These are phyloP conservation scores for Epistrophella euchroma DNA, from an alignment of 2,888 invertebrate species.

Conservation along the genomic window DNA sequence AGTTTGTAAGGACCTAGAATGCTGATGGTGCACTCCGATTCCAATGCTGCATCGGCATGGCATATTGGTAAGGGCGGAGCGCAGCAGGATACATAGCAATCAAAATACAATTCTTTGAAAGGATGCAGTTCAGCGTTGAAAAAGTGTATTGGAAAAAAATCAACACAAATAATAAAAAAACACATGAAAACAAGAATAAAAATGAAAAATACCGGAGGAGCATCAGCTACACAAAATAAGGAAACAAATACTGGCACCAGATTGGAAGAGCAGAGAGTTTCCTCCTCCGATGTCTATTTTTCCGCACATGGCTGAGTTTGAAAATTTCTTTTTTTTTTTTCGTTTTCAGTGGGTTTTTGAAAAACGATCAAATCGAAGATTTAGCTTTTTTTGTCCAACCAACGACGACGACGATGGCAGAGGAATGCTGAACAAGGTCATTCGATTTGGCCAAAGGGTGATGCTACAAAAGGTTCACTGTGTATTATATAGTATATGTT, in stretches of 20 bases:
- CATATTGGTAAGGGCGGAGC: slow-evolving; percentile 21
- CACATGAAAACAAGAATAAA: neutral
- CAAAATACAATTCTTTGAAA: slow-evolving; percentile 64
- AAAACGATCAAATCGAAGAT: slow-evolving; percentile 53
- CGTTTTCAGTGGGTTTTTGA: slow-evolving; percentile 41
- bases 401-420: slow-evolving; percentile 7
- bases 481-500: neutral
- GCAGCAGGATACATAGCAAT: slow-evolving; percentile 54
- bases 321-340: slow-evolving; percentile 9
- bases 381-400: slow-evolving; percentile 5
- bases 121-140: slow-evolving; percentile 50
- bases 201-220: slow-evolving; percentile 7
- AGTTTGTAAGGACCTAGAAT: slow-evolving; percentile 59
- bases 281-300: slow-evolving; percentile 33
- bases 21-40: slow-evolving; percentile 34
- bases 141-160: slow-evolving; percentile 34
- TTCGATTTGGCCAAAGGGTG: slow-evolving; percentile 41
- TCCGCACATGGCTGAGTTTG: slow-evolving; percentile 2
- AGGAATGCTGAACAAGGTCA: slow-evolving; percentile 63
- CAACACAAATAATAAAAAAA: neutral
- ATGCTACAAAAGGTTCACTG: neutral
- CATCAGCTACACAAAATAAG: slow-evolving; percentile 20
- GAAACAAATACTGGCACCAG: slow-evolving; percentile 64
- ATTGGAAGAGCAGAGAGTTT: slow-evolving; percentile 49
- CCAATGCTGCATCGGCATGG: neutral